Evolutionary conservation across 2,797 vertebrate genomes (phyloP), one percentile per base, ranked within the genome.

Genomic region (Cryptoprocta ferox): DNA sequence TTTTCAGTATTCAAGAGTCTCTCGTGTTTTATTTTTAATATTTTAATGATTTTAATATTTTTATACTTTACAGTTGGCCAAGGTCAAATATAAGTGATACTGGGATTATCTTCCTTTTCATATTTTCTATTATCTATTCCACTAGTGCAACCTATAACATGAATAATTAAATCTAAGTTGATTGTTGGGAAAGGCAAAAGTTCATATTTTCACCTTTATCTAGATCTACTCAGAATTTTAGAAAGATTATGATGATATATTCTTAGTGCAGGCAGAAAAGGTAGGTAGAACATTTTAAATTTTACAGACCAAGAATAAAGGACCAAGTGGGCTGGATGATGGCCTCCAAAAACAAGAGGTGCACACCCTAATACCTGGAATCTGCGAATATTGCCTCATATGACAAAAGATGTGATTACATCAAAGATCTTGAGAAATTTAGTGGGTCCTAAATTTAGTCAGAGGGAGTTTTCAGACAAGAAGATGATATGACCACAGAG

Each of bases 121-220:
- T n/a, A 63, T 87, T 91, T 96, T 71, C 78, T 91, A 68, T 66
- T 88, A 92, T 94, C 86, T 37, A 53, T 89, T 73, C 78, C 66
- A 84, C 59, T 73, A 26, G 3, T 76, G 39, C 10, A 39, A 26
- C 76, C 63, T 37, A 78, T 28, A 63, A 8, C 56, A 89, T 42
- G 5, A 86, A 88, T 84, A 79, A 65, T 86, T 81, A 90, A 95
- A 76, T 83, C 37, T 86, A 89, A 42, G 48, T 94, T 94, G 73
- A 82, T 90, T 85, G 76, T 6, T 82, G 39, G 63, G 48, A 93
- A 92, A 82, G 3, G 84, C 15, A 84, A 91, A 94, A 82, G 50
- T 63, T 63, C 61, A 18, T 35, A 68, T 75, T 94, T 96, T 95
- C 18, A 85, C 30, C 78, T 95, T 26, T 61, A 90, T 80, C 63